Base-by-base conservation (phyloP, 2,888 invertebrate genomes). In the Andricus quercusramuli region DNA sequence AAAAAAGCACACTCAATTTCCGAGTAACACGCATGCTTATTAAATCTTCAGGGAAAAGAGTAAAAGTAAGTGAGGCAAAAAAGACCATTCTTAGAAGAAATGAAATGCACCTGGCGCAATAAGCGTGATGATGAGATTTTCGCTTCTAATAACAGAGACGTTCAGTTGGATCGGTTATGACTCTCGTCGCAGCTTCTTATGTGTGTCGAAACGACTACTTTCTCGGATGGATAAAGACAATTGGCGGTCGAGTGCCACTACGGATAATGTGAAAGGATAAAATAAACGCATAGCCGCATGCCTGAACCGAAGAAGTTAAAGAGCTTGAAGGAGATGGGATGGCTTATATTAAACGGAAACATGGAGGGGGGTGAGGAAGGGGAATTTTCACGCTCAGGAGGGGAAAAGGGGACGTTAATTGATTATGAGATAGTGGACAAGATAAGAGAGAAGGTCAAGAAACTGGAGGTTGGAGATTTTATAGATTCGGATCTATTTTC, bases 151-250 rank as follows among this genome's bases (percentile, higher is more conserved):
- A 74, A 59, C 56, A 74, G 74, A 74, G 74, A 22, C 74, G 56
- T 74, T 74, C 32, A 22, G 74, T 56, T 56, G 59, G 37, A 74
- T 74, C 74, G 74, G 32, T 74, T 74, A 74, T 64, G 64, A 29
- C 64, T 64, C 15, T 22, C 25, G 64, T 74, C 74, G 74, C 56
- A 74, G 74, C 74, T 56, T 74, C 74, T 74, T 74, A 56, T 56
- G 37, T 74, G 74, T 17, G 74, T 74, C 32, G n/a, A 56, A 51
- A 74, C 32, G 32, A 56, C 74, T 74, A 56, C 74, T 74, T 74
- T 74, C 74, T 56, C 74, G 56, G 74, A 37, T 56, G 74, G 74
- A 56, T 74, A 56, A 56, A 74, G 74, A 74, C 74, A 74, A 74
- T 74, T 74, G 56, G 74, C 32, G 56, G 56, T 32, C 29, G 56